Percentiles rank a stretch among this genome's conserved stretches.
phyloP scores from a whole-genome alignment of 2,888 invertebrate genomes.

The Empis stercorea region DNA sequence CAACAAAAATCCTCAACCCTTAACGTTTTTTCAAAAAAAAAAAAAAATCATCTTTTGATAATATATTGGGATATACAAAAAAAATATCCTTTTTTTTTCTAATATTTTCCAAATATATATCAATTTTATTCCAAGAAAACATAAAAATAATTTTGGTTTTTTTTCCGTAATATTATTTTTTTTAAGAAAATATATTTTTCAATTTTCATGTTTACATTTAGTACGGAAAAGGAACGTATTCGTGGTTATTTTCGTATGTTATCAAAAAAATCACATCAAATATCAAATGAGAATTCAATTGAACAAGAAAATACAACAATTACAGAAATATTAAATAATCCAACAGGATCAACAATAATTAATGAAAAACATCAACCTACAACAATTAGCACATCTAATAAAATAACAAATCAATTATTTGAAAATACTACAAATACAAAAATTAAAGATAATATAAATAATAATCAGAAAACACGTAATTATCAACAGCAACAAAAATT shows the following conservation, averaged over 20 bases:
- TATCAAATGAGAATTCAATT: constrained; percentile 7
- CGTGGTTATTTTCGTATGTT: constrained; percentile 43
- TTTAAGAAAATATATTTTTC: neutral
- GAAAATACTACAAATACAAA: no score
- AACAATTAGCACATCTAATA: neutral
- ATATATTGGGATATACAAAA: no score
- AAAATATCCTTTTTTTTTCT: no score
- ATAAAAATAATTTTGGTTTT: no score
- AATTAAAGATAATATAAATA: no score
- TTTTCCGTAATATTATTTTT: no score
- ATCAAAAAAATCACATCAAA: constrained; percentile 35
- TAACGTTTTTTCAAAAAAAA: no score
- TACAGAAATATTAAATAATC: constrained; percentile 10
- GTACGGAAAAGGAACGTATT: constrained; percentile 44
- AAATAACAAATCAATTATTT: neutral
- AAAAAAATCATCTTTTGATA: no score
- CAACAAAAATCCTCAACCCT: no score
- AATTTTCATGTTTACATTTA: constrained; percentile 20
- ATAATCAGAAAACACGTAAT: neutral
- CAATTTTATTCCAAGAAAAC: no score
- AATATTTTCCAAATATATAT: no score
- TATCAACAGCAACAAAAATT: neutral
- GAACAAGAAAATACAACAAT: constrained; percentile 12
- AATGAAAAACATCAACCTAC: neutral
- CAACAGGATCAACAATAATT: neutral